Base-by-base conservation (phyloP, 1,140 invertebrate species). In the Piezodorus guildinii region DNA sequence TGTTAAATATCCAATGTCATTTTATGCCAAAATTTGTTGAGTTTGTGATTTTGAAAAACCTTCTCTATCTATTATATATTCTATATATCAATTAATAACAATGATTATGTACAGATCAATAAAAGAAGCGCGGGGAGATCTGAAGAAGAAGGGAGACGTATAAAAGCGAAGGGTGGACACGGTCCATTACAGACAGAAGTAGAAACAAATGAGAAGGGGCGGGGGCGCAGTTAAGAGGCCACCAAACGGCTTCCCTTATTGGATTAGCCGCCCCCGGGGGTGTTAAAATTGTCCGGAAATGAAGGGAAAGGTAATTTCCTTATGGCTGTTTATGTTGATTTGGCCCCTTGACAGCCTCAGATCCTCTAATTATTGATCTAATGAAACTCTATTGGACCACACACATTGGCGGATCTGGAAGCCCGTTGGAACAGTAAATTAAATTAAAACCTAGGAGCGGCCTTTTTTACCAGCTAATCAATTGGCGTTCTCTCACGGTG, bases 351-450 rank as follows among this genome's bases (percentile, higher is more conserved):
- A 39, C 34, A 39, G n/a, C 6, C 46, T 19, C 8, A 5, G 21
- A 6, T 49, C 27, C 46, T 17, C 46, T 21, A 49, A 49, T 49
- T 49, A 49, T 49, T 14, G 46, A 17, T 21, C 21, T 49, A 49
- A 49, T 49, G n/a, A 49, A 49, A 49, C 46, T 49, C n/a, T 49
- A 49, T 49, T 49, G 46, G 46, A 49, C 46, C 46, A 49, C 46
- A 49, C 46, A 49, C 46, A 49, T 21, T 19, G 46, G 21, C 14
- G 14, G 46, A 49, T 49, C 46, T 49, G n/a, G n/a, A 19, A 49
- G n/a, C 21, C 27, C n/a, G 6, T 6, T 6, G 46, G 46, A 49
- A 21, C n/a, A 49, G 46, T 39, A 49, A 49, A 19, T 49, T 19
- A 49, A 49, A 49, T 49, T 49, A 49, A n/a, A 49, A 49, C 21